phyloP scores from a whole-genome alignment of 92 coral and sea anemone genomes.

The Porites evermanni region DNA sequence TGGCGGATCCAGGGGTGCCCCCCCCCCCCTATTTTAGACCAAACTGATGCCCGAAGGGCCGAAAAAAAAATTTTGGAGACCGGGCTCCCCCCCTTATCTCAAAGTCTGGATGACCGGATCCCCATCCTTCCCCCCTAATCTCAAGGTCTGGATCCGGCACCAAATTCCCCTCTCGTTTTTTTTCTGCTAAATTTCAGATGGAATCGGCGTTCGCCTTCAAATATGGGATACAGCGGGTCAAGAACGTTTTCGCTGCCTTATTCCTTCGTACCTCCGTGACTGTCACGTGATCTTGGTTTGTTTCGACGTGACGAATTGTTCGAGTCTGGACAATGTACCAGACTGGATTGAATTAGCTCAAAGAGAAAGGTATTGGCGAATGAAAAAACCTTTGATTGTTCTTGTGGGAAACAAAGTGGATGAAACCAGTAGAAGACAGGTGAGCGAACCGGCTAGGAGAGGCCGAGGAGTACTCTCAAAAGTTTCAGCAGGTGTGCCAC shows the following conservation, averaged over 20 bases:
- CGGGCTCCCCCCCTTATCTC: no score
- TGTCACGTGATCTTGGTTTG: slow-evolving; percentile 85
- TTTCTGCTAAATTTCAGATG: slow-evolving; percentile 54
- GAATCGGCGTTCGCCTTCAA: slow-evolving; percentile 78
- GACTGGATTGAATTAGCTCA: slow-evolving; percentile 87
- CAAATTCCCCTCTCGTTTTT: no score
- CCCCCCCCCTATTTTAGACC: no score
- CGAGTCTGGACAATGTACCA: slow-evolving; percentile 75
- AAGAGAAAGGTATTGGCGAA: slow-evolving; percentile 61
- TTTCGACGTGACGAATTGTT: slow-evolving; percentile 88
- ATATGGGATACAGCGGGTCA: slow-evolving; percentile 99
- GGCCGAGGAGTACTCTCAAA: no score
- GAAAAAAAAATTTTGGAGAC: no score
- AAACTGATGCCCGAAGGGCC: no score
- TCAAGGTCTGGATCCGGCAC: no score
- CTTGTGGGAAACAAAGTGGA: slow-evolving; percentile 93
- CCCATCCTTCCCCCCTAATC: no score
- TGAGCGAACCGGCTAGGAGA: not conserved
- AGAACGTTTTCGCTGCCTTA: slow-evolving; percentile 94
- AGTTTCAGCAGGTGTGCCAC: no score
- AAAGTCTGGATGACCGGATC: no score
- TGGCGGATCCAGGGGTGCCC: no score
- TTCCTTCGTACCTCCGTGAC: slow-evolving; percentile 97
- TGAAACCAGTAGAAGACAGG: slow-evolving; percentile 67
- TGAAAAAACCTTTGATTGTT: slow-evolving; percentile 74